Evolutionary conservation across 2,797 vertebrate genomes (phyloP), one percentile per base, ranked within the genome.

Genomic region (Galago senegalensis): DNA sequence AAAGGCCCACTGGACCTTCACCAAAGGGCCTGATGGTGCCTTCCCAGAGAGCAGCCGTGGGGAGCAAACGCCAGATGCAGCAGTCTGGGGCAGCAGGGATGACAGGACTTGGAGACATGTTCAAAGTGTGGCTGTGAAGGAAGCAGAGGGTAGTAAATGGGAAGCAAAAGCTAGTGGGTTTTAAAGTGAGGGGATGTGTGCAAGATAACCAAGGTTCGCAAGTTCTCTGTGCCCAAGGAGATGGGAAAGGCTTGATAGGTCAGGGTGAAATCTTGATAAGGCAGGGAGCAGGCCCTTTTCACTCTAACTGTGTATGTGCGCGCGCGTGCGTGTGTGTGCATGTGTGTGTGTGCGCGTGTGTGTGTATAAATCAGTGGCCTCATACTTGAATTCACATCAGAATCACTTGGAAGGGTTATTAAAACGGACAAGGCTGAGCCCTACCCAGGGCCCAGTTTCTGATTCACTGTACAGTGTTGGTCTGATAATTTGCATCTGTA

Each of bases 401-500:
- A 80, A 49, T 65, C 65, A 67, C 4, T 7, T 2, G 43, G 70
- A 84, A n/a, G 34, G 34, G 7, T 84, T 43, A n/a, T n/a, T 40
- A 92, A 40, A 46, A 37, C 13, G 18, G 83, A 65, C 16, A 43
- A n/a, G 40, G 1, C 76, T 17, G 34, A 16, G 4, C 61, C 43
- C 27, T 49, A 43, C 10, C 12, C 49, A 53, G 49, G 14, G 14
- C 9, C 25, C n/a, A 53, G n/a, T 77, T 84, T 72, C 67, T 95
- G 67, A 84, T 18, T 84, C 46, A 34, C 11, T 8, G n/a, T 58
- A 65, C 46, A 43, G 53, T 37, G 10, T 27, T 69, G 56, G 46
- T 81, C 34, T 93, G 49, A 97, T 63, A 86, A 72, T 17, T 7
- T 80, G 25, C 37, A 70, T 69, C 58, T 93, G 56, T 58, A 43